Conservation (phyloP, 2,797 vertebrate species). For the Amazona ochrocephala region DNA sequence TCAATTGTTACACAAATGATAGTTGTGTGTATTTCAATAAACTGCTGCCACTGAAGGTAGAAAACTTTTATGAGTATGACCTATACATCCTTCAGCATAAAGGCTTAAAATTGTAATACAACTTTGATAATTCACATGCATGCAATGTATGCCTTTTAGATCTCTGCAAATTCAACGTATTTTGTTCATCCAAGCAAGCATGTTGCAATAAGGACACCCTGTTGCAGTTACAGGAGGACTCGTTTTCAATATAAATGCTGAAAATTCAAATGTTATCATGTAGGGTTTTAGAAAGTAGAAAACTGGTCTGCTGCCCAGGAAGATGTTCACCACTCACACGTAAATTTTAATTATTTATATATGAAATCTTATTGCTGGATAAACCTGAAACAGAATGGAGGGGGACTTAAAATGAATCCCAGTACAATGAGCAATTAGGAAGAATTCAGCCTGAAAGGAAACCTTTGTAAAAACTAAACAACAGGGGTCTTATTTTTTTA, state of each 20-base stretch:
- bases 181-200: background rate
- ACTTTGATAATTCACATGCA: background rate
- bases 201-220: background rate
- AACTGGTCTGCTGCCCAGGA: background rate
- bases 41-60: background rate
- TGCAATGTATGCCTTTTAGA: background rate
- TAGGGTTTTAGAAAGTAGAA: background rate
- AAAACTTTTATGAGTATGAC: background rate
- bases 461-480: background rate
- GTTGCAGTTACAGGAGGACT: background rate
- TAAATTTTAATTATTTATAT: background rate
- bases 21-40: background rate
- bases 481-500: background rate
- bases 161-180: background rate
- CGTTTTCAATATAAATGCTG: background rate
- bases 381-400: background rate
- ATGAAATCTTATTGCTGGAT: background rate
- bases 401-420: background rate
- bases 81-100: background rate
- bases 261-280: background rate
- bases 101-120: background rate
- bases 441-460: background rate
- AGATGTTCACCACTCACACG: background rate
- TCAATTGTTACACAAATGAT: background rate
- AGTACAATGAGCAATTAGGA: background rate